Percentiles rank a stretch among this genome's conserved stretches.
These are phyloP conservation scores for Lamprotornis superbus DNA, from an alignment of 2,113 vertebrate genomes.

Conservation along the genomic window DNA sequence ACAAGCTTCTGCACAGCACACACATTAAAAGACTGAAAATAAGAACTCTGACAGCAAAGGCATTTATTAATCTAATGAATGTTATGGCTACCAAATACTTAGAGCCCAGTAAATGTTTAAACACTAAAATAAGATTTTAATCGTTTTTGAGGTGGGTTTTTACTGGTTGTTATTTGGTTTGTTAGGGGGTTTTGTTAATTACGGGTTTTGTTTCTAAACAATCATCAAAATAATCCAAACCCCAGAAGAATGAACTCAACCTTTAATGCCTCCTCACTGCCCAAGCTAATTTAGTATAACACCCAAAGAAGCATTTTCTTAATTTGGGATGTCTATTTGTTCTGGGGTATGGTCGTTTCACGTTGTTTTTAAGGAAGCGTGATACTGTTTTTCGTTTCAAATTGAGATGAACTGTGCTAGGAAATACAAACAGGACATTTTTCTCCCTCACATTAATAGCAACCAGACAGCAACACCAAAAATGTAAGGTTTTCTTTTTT, in stretches of 20 bases:
- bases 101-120: background rate
- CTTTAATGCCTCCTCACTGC: background rate
- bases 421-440: background rate
- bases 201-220: background rate
- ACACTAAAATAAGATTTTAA: background rate
- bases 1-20: background rate
- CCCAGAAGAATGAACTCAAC: background rate
- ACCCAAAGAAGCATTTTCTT: background rate
- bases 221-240: background rate
- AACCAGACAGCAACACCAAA: background rate
- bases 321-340: background rate
- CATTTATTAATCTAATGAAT: background rate
- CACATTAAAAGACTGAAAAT: background rate
- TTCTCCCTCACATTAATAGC: background rate
- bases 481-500: background rate
- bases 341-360: background rate
- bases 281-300: background rate
- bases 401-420: background rate
- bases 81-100: background rate
- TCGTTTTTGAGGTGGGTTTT: background rate
- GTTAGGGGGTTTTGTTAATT: background rate
- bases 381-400: background rate
- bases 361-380: background rate
- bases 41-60: background rate
- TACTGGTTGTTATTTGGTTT: background rate